Evolutionary conservation across 2,797 vertebrate species (phyloP).

Genomic region (Chiloscyllium punctatum): DNA sequence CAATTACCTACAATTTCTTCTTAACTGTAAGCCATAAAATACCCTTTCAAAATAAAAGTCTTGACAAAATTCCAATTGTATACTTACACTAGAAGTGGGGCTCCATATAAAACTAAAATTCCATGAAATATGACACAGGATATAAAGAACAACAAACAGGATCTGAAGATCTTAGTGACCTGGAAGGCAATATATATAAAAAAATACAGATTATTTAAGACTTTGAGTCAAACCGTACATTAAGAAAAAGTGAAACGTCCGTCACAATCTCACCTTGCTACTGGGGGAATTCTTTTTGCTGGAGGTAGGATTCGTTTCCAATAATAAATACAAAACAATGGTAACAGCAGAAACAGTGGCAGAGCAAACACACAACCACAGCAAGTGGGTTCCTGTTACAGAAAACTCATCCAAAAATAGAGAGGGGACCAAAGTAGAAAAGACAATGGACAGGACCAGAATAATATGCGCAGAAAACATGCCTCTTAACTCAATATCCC

Average conservation of each 20-base stretch:
- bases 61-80: neutral
- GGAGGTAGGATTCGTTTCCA: constrained; percentile 66
- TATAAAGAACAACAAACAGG: constrained; percentile 80
- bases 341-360: constrained; percentile 62
- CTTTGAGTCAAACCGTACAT: neutral
- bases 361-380: constrained; percentile 78
- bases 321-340: constrained; percentile 67
- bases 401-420: constrained; percentile 71
- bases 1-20: neutral
- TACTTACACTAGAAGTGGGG: constrained; percentile 91
- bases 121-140: constrained; percentile 83
- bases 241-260: neutral
- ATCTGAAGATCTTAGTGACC: constrained; percentile 77
- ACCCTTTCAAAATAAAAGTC: neutral
- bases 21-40: neutral
- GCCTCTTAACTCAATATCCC: constrained; percentile 73
- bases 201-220: neutral
- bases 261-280: constrained; percentile 68
- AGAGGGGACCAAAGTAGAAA: constrained; percentile 65
- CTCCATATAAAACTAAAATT: constrained; percentile 91
- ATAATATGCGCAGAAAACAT: constrained; percentile 75
- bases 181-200: constrained; percentile 53
- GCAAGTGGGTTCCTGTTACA: constrained; percentile 72
- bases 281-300: constrained; percentile 71
- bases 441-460: constrained; percentile 61